Evolutionary conservation across 2,888 invertebrate species (phyloP).

Genomic region (Willowsia nigromaculata): DNA sequence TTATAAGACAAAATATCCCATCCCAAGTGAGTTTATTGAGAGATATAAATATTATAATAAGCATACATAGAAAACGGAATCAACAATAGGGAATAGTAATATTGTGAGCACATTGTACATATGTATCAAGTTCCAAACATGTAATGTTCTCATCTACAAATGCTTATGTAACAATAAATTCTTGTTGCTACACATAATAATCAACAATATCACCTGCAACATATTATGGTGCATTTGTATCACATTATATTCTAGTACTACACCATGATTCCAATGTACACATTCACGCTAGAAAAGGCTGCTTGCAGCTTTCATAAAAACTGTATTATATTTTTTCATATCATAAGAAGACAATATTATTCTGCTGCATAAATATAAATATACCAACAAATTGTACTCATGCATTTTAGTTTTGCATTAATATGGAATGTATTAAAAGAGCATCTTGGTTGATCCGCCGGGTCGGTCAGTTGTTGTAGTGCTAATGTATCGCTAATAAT

Average conservation of each 20-base stretch:
- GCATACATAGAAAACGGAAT: background rate
- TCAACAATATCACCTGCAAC: slow-evolving; percentile 53
- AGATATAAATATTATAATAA: too few species aligned
- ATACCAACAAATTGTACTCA: background rate
- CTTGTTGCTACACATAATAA: background rate
- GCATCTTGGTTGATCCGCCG: slow-evolving; percentile 25
- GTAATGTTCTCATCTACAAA: background rate
- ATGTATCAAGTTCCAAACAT: background rate
- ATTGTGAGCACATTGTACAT: background rate
- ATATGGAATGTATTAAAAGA: slow-evolving; percentile 9
- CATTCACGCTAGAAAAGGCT: too few species aligned
- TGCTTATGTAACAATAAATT: background rate
- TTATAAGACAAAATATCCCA: too few species aligned
- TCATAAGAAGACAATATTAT: background rate
- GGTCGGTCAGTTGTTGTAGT: slow-evolving; percentile 37
- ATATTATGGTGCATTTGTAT: slow-evolving; percentile 10
- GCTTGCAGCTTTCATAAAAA: background rate
- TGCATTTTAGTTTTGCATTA: background rate
- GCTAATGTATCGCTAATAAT: slow-evolving; percentile 16
- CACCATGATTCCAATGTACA: background rate
- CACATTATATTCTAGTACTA: background rate
- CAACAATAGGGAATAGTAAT: background rate
- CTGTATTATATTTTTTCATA: background rate
- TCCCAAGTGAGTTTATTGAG: too few species aligned
- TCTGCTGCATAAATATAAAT: background rate